Evolutionary conservation across 2,113 vertebrate species (phyloP), one percentile per base, ranked within the genome.

Genomic region (Perca schrenkii): DNA sequence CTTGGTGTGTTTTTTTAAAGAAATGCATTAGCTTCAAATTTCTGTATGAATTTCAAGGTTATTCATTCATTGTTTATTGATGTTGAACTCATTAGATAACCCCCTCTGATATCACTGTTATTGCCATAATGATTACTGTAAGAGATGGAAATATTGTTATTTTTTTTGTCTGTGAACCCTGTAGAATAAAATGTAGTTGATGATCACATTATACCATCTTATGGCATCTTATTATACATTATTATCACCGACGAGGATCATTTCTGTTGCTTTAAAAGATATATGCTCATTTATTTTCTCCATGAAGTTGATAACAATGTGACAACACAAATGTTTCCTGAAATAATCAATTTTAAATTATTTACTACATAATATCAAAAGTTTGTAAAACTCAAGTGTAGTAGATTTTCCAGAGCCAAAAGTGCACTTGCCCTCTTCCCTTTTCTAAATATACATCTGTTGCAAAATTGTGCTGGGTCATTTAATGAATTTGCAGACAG

Each of bases 371-470:
- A 19, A 19, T 22, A 19, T 70, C 22, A 6, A 13, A 14, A 12
- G 17, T 63, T 25, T 31, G 36, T 21, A 81, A 34, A 49, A 21
- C 4, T 10, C 12, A 8, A 19, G 1, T 47, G 31, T 36, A 34
- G 54, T 56, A 17, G 28, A 15, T 47, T 67, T 68, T 58, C 53
- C 2, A 71, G 0, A 67, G 46, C 40, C 49, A 80, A 80, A 83
- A 84, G 36, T 58, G 65, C 52, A 50, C 56, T 21, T 75, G 34
- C 57, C 14, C 11, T 67, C 6, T 93, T 93, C 89, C 87, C 31
- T 72, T 92, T 91, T 91, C 88, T 91, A 90, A 92, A 88, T 89
- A 83, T 88, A 89, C 4, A 49, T 31, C 56, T 74, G 66, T 93
- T 92, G 83, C 81, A 56, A 89, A 92, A 91, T 69, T 4, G 46